Evolutionary conservation across 2,797 vertebrate species (phyloP).

Genomic region (Acridotheres tristis): DNA sequence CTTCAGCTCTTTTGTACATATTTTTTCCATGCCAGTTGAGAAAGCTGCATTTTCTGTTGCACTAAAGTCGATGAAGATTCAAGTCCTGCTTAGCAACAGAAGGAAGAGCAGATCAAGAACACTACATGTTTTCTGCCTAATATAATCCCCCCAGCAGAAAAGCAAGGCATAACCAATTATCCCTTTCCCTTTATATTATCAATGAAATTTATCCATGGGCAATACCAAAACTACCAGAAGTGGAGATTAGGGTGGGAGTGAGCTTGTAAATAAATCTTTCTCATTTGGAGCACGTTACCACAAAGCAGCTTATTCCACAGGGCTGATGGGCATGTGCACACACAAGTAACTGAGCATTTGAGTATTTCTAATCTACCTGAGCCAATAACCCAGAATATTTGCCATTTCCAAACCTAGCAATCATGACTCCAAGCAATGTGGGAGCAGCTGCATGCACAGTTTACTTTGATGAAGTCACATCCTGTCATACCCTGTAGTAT

Average conservation of each 20-base stretch:
- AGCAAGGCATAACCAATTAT: neutral
- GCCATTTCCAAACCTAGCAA: neutral
- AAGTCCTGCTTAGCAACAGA: neutral
- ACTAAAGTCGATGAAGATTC: neutral
- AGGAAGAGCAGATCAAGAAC: neutral
- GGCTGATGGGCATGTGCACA: neutral
- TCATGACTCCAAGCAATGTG: neutral
- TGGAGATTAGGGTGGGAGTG: neutral
- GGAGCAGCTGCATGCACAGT: neutral
- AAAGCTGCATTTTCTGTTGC: neutral
- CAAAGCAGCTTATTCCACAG: neutral
- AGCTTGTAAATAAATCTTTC: conserved; percentile 3
- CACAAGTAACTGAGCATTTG: neutral
- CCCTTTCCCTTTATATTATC: neutral
- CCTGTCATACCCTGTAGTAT: neutral
- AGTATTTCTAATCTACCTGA: neutral
- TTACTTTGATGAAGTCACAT: conserved; percentile 32
- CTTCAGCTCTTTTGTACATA: neutral
- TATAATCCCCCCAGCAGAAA: neutral
- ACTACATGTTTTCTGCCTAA: neutral
- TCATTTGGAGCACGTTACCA: neutral
- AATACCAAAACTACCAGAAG: neutral
- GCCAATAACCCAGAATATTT: neutral
- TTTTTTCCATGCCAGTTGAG: neutral
- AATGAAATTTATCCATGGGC: neutral